Percentiles rank a stretch among this genome's conserved stretches.
Conservation (phyloP, 2,797 vertebrate species). For the Linurgus olivaceus region DNA sequence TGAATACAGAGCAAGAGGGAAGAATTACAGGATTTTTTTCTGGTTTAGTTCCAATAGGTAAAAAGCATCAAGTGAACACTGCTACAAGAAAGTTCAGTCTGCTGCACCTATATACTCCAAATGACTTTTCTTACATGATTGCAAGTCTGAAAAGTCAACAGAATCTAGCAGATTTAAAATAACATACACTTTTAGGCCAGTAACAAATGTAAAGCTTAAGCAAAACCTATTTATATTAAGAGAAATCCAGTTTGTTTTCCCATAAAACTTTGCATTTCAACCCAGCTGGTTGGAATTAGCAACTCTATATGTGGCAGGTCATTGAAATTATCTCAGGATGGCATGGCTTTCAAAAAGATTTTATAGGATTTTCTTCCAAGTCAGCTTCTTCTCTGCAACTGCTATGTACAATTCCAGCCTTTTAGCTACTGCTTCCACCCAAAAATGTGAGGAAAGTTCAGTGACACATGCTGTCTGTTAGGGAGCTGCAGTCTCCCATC, state of each 20-base stretch:
- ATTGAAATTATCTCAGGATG: background rate
- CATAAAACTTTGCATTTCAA: background rate
- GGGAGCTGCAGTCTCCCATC: background rate
- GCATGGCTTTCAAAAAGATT: background rate
- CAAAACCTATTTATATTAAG: background rate
- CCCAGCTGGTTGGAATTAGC: background rate
- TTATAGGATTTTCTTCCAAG: background rate
- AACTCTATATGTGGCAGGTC: background rate
- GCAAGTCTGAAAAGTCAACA: background rate
- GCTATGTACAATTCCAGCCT: background rate
- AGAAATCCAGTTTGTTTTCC: background rate
- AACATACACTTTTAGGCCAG: background rate
- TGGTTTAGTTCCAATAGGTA: background rate
- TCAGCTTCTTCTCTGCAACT: background rate
- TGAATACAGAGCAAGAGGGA: background rate
- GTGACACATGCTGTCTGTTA: background rate
- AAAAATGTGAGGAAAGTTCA: background rate
- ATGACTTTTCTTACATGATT: background rate
- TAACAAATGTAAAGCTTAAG: background rate
- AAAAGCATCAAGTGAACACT: background rate
- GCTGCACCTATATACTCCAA: fast-evolving
- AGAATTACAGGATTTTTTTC: background rate
- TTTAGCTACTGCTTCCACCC: background rate
- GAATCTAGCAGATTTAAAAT: background rate
- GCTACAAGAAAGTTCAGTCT: background rate